Evolutionary conservation across 92 coral and sea anemone species (phyloP), one percentile per base, ranked within the genome.

Genomic region (Phymanthus crucifer): DNA sequence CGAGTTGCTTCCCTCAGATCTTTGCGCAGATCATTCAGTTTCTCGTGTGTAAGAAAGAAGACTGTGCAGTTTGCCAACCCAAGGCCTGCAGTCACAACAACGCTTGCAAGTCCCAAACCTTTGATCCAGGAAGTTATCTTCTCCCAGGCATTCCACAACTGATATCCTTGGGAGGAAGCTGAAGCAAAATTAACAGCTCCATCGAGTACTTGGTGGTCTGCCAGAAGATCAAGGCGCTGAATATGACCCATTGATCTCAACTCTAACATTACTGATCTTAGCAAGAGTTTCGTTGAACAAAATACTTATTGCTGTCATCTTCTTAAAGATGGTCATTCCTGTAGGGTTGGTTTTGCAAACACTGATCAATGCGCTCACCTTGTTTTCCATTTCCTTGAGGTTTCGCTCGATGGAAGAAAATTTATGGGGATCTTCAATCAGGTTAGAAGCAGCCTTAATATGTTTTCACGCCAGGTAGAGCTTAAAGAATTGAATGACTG

Each of bases 171-270:
- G 23, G 89, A 64, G 1, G 68, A 84, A n/a, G 94, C 94, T 10
- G 89, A 84, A 6, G 75, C 50, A 0, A 74, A 27, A 50, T 87
- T 90, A 32, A 78, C 88, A 7, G 70, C 80, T 16, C 86, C 87
- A 69, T 90, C 91, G 9, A 90, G 73, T 9, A 85, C 89, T 17
- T 86, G 34, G 79, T 83, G 74, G 73, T 87, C 89, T 10, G 84
- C 87, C 40, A 77, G 34, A 13, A 90, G 83, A 47, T 90, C 94
- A 46, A 90, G 85, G 56, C 85, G 81, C 78, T 87, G 87, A 76
- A 90, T 87, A 31, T 87, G 87, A 50, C n/a, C 94, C 94, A 56
- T 90, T 72, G 13, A 90, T 87, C 10, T 74, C 81, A 7, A 90
- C 82, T 73, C 54, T 73, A 52, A 81, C 37, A 48, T 80, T 74